Evolutionary conservation across 2,888 invertebrate genomes (phyloP).

Genomic region (Camponotus fellah): DNA sequence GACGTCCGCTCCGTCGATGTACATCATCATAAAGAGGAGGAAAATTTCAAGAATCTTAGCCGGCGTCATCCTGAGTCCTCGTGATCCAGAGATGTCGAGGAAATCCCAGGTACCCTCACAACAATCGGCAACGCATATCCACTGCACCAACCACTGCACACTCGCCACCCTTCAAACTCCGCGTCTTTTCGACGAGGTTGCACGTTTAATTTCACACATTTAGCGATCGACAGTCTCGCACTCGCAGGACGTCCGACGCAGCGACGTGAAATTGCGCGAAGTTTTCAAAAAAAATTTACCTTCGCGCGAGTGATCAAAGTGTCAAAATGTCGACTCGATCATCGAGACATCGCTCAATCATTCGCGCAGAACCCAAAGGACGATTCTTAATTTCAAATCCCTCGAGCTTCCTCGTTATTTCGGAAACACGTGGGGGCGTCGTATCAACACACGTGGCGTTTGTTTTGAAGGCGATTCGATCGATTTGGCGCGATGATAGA

Average conservation of each 20-base stretch:
- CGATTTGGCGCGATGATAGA: background rate
- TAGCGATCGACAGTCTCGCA: conserved; percentile 3
- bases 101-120: conserved; percentile 76
- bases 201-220: conserved; percentile 39
- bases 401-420: background rate
- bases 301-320: background rate
- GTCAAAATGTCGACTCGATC: background rate
- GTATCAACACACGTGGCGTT: background rate
- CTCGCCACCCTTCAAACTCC: conserved; percentile 17
- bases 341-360: background rate
- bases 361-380: background rate
- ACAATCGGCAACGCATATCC: conserved; percentile 80
- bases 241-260: background rate
- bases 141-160: conserved; percentile 73
- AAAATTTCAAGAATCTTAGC: conserved; percentile 72
- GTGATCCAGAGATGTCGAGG: conserved; percentile 63
- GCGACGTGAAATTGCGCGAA: background rate
- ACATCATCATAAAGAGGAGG: conserved; percentile 64
- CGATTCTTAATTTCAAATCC: background rate
- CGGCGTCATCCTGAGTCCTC: conserved; percentile 78
- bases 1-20: conserved; percentile 73
- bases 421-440: background rate
- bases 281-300: background rate
- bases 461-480: conserved; percentile 3
- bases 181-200: background rate